Percentiles rank a stretch among this genome's conserved stretches.
Conservation (phyloP, 2,113 vertebrate genomes). For the Poicephalus gulielmi region DNA sequence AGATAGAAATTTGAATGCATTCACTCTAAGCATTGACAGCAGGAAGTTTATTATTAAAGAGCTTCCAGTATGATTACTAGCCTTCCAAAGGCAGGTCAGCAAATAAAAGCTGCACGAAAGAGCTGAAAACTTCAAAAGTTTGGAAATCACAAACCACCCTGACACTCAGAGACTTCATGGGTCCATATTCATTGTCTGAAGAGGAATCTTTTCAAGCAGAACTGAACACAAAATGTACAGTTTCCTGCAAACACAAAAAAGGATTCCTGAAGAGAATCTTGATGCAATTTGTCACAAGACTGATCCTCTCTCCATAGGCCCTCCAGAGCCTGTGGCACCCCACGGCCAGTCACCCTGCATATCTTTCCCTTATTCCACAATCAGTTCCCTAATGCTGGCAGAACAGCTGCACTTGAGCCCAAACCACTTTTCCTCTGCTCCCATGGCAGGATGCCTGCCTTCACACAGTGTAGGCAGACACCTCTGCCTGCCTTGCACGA, state of each 20-base stretch:
- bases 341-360: background rate
- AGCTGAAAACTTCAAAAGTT: background rate
- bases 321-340: background rate
- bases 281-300: background rate
- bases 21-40: background rate
- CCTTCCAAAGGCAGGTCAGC: background rate
- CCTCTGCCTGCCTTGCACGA: background rate
- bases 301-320: accelerated
- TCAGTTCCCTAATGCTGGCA: background rate
- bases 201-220: background rate
- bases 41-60: background rate
- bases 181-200: background rate
- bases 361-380: background rate
- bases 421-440: background rate
- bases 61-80: background rate
- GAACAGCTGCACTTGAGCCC: background rate
- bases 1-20: background rate
- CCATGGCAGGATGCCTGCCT: background rate
- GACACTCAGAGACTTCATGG: background rate
- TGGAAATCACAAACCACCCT: background rate
- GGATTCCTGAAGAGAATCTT: background rate
- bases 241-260: background rate
- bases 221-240: background rate
- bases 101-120: background rate
- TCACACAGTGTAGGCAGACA: background rate